Percentiles rank a stretch among this genome's conserved stretches.
Conservation (phyloP, 2,113 vertebrate genomes). For the Eurypyga helias region DNA sequence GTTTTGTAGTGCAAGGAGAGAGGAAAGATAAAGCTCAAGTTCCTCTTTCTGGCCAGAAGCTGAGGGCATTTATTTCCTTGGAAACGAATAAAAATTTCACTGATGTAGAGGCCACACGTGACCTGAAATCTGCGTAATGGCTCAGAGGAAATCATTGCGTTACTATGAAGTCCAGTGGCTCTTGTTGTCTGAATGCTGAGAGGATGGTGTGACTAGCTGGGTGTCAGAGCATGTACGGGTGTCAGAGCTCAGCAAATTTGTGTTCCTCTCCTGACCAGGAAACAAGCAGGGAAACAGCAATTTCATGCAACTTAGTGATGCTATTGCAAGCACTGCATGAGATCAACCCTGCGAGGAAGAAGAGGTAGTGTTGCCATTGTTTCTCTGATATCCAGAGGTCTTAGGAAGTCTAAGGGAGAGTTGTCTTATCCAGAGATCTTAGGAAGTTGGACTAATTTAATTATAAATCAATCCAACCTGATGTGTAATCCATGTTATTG, state of each 20-base stretch:
- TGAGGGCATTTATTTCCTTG: not conserved
- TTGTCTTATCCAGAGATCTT: slow-evolving; percentile 4
- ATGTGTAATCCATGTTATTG: not conserved
- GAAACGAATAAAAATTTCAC: not conserved
- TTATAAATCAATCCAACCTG: slow-evolving; percentile 2
- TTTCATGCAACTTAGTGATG: not conserved
- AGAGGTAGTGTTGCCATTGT: not conserved
- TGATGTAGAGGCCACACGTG: not conserved
- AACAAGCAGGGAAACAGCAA: not conserved
- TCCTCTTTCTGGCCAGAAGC: not conserved
- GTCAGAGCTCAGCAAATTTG: not conserved
- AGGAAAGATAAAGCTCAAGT: not conserved
- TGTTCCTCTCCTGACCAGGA: not conserved
- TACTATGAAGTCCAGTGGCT: not conserved
- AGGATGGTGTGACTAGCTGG: not conserved
- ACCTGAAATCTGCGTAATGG: not conserved
- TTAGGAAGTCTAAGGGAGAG: not conserved
- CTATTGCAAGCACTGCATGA: not conserved
- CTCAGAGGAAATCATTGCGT: not conserved
- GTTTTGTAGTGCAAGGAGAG: not conserved
- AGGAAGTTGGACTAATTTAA: slow-evolving; percentile 6
- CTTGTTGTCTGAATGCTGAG: not conserved
- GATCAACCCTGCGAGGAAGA: not conserved
- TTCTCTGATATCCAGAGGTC: slow-evolving; percentile 7
- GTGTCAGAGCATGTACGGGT: not conserved